phyloP scores from a whole-genome alignment of 1,140 invertebrate genomes.

The Drosophila bifasciata region DNA sequence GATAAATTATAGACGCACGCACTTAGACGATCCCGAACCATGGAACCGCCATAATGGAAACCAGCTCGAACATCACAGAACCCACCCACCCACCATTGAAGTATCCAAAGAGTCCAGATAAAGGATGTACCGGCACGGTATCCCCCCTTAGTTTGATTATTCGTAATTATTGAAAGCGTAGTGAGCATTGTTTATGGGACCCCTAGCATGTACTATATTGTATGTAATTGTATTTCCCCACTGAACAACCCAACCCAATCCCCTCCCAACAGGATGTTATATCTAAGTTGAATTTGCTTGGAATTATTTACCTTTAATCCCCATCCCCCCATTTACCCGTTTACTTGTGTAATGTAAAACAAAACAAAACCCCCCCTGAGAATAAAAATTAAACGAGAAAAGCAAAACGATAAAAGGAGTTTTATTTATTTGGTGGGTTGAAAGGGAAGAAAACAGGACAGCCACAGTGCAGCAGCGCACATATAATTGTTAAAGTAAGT shows the following conservation, averaged over 20 bases:
- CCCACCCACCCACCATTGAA: slow-evolving; percentile 17
- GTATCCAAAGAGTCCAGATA: not conserved
- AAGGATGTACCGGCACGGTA: slow-evolving; percentile 4
- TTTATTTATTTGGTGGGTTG: no score
- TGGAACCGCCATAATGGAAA: slow-evolving; percentile 18
- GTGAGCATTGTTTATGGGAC: slow-evolving; percentile 40
- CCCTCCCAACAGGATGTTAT: not conserved
- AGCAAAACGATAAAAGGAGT: no score
- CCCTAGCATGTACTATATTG: slow-evolving; percentile 32
- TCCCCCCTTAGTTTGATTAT: slow-evolving; percentile 35
- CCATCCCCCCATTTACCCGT: slow-evolving; percentile 10
- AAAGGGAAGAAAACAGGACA: no score
- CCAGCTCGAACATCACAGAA: slow-evolving; percentile 30
- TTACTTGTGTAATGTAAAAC: slow-evolving; percentile 23
- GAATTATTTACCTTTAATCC: slow-evolving; percentile 24
- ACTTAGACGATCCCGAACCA: slow-evolving; percentile 47
- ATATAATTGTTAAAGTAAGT: no score
- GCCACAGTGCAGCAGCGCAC: no score
- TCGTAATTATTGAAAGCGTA: slow-evolving; percentile 30
- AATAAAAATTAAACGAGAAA: no score
- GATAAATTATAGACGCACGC: slow-evolving; percentile 63
- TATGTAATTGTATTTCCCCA: slow-evolving; percentile 1
- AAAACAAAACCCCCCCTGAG: not conserved
- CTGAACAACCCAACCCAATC: no score
- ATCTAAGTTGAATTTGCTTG: slow-evolving; percentile 38